These are phyloP conservation scores for Hippopotamyrus pictus DNA, from an alignment of 2,797 vertebrate genomes.

Conservation along the genomic window DNA sequence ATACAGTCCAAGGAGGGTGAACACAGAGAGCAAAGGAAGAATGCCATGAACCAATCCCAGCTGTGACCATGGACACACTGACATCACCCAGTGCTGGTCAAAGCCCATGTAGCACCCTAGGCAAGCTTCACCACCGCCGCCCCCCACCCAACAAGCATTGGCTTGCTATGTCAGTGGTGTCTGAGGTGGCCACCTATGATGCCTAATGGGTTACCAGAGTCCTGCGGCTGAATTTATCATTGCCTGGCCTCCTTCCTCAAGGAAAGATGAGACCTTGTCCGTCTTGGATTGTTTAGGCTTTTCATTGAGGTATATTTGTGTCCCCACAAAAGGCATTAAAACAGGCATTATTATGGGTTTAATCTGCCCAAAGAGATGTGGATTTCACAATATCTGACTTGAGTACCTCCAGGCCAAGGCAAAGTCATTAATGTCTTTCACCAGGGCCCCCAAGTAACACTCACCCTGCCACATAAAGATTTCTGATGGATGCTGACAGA, in stretches of 20 bases:
- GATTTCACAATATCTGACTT: constrained; percentile 20
- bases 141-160: not conserved
- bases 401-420: constrained; percentile 22
- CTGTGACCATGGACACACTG: not conserved
- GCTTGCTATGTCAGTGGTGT: not conserved
- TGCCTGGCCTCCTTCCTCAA: not conserved
- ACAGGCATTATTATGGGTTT: constrained; percentile 7
- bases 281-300: constrained; percentile 19
- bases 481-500: constrained; percentile 25
- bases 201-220: not conserved
- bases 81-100: not conserved
- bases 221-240: not conserved
- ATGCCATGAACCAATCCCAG: not conserved
- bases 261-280: constrained; percentile 8
- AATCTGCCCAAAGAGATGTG: constrained; percentile 21
- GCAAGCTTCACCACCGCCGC: not conserved
- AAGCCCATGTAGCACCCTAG: not conserved
- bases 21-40: not conserved
- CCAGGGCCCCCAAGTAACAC: constrained; percentile 13
- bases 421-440: constrained; percentile 27
- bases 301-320: not conserved
- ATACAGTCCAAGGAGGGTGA: not conserved
- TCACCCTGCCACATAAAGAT: constrained; percentile 27
- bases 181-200: not conserved
- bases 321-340: constrained; percentile 4